Evolutionary conservation across 2,888 invertebrate genomes (phyloP).

Genomic region (Heliconius erato): DNA sequence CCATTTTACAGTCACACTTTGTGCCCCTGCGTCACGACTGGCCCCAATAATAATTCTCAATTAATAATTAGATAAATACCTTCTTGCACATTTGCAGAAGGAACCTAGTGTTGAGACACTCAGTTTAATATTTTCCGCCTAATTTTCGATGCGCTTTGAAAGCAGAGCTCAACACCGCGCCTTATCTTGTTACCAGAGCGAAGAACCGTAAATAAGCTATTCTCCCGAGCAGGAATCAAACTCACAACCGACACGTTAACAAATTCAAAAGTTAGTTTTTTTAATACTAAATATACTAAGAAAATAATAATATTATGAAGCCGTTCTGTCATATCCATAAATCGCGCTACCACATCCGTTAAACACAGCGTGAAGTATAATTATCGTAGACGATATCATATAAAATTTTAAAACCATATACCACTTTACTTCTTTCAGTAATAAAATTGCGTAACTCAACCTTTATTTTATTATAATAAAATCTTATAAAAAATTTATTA

Average conservation of each 20-base stretch:
- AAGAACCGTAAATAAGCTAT: background rate
- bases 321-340: background rate
- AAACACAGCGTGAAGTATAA: background rate
- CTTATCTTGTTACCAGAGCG: background rate
- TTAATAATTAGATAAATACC: no score
- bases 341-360: background rate
- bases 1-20: no score
- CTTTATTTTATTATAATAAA: background rate
- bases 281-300: background rate
- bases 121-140: no score
- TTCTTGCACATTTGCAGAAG: no score
- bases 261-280: background rate
- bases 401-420: slow-evolving; percentile 8
- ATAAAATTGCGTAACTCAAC: background rate
- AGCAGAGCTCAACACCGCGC: no score
- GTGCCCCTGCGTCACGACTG: no score
- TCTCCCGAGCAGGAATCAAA: background rate
- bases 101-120: no score
- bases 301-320: background rate
- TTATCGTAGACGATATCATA: background rate
- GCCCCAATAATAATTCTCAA: no score
- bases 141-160: no score
- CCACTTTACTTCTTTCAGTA: background rate
- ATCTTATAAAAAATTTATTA: background rate
- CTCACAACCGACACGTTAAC: background rate